Percentiles rank a stretch among this genome's conserved stretches.
phyloP scores from a whole-genome alignment of 2,888 invertebrate genomes.

The Patella depressa region DNA sequence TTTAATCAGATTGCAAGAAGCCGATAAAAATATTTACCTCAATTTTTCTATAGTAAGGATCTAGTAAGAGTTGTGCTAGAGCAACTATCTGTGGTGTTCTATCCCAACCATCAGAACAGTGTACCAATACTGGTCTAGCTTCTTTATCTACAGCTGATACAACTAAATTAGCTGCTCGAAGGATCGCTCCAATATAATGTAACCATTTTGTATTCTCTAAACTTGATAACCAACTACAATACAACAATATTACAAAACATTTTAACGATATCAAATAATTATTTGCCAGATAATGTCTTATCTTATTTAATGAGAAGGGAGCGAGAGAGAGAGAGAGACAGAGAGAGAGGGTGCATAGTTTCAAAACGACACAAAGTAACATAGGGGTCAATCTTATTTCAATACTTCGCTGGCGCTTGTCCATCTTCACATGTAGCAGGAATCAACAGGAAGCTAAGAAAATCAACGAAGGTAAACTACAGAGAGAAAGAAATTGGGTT shows the following conservation, averaged over 20 bases:
- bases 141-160: constrained; percentile 81
- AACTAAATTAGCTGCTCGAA: constrained; percentile 85
- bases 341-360: too few relatives aligned
- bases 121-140: constrained; percentile 91
- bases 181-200: constrained; percentile 87
- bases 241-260: neutral
- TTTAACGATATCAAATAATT: neutral
- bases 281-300: neutral
- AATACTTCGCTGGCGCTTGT: too few relatives aligned
- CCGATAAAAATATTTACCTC: constrained; percentile 74
- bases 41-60: constrained; percentile 93
- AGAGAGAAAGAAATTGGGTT: too few relatives aligned
- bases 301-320: neutral
- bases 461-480: too few relatives aligned
- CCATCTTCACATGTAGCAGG: too few relatives aligned
- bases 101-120: constrained; percentile 99
- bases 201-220: constrained; percentile 94
- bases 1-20: neutral
- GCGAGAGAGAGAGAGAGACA: neutral
- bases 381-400: too few relatives aligned
- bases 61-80: constrained; percentile 90
- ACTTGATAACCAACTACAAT: constrained; percentile 86
- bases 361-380: too few relatives aligned
- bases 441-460: too few relatives aligned
- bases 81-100: constrained; percentile 97